A percentile compares a stretch with the other conserved stretches of the same genome.
phyloP scores from a whole-genome alignment of 2,888 invertebrate genomes.

The Thereva nobilitata region DNA sequence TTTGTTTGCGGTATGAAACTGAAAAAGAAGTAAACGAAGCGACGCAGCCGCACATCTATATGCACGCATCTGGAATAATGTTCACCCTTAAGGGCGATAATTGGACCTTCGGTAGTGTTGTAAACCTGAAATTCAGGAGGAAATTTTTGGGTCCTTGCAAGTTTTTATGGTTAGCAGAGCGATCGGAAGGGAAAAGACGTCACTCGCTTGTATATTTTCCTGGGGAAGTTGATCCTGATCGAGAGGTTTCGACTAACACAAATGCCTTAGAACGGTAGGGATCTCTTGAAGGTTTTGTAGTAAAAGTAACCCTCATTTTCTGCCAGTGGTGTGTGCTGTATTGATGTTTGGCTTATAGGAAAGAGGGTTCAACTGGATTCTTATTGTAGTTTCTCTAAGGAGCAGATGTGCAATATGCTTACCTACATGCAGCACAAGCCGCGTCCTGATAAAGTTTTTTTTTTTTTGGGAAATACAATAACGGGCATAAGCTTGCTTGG shows the following conservation, averaged over 20 bases:
- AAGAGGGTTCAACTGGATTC: constrained; percentile 32
- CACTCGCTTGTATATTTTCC: constrained; percentile 20
- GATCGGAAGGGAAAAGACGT: constrained; percentile 1
- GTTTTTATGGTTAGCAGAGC: constrained; percentile 4
- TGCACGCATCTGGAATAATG: neutral
- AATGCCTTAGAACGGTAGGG: neutral
- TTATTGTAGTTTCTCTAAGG: constrained; percentile 34
- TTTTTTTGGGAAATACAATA: constrained; percentile 23
- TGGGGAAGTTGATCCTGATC: constrained; percentile 23
- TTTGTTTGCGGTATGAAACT: constrained; percentile 13
- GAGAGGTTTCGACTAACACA: constrained; percentile 20
- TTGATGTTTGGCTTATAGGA: neutral
- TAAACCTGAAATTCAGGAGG: neutral
- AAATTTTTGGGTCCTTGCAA: neutral
- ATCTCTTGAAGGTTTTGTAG: constrained; percentile 9
- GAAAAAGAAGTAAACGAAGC: constrained; percentile 14
- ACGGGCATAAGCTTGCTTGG: constrained; percentile 17
- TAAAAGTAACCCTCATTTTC: constrained; percentile 6
- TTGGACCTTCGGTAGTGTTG: no score
- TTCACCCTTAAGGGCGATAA: constrained; percentile 1
- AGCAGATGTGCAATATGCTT: constrained; percentile 36
- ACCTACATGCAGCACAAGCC: constrained; percentile 11
- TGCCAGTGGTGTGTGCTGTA: constrained; percentile 14
- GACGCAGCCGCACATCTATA: neutral
- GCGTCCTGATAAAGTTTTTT: constrained; percentile 20